Percentiles rank a stretch among this genome's conserved stretches.
Evolutionary conservation across 2,797 vertebrate species (phyloP).

Genomic region (Poecilia gillii): DNA sequence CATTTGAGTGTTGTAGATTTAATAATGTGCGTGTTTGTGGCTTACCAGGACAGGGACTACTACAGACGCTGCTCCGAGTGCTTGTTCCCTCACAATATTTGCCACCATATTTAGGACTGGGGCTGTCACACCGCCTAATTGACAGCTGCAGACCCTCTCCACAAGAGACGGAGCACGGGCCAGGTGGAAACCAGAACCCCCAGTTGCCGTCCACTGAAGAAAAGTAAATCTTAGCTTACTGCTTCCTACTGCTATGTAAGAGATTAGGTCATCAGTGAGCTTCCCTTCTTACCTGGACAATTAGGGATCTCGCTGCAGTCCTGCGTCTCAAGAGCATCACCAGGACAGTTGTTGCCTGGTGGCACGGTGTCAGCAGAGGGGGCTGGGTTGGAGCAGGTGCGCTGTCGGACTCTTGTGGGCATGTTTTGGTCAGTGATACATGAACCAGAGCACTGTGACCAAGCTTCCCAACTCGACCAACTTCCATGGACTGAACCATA

Average conservation of each 20-base stretch:
- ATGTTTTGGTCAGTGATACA: slow-evolving; percentile 19
- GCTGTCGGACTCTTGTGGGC: slow-evolving; percentile 9
- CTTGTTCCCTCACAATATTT: slow-evolving; percentile 42
- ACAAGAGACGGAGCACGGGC: slow-evolving; percentile 56
- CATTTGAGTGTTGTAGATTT: neutral
- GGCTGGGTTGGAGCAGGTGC: slow-evolving; percentile 55
- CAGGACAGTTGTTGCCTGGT: slow-evolving; percentile 50
- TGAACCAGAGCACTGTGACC: slow-evolving; percentile 44
- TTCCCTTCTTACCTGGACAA: slow-evolving; percentile 57
- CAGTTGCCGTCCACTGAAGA: slow-evolving; percentile 67
- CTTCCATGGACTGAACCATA: slow-evolving; percentile 57
- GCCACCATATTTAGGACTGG: slow-evolving; percentile 61
- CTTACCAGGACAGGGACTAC: slow-evolving; percentile 54
- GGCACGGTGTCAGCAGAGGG: slow-evolving; percentile 42
- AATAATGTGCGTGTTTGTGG: neutral
- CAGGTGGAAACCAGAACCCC: slow-evolving; percentile 50
- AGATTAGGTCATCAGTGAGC: rapidly evolving
- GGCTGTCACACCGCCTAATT: slow-evolving; percentile 45
- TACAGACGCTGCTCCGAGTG: slow-evolving; percentile 20
- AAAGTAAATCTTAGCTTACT: slow-evolving; percentile 6
- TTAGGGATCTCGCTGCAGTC: slow-evolving; percentile 59
- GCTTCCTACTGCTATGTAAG: rapidly evolving
- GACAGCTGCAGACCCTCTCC: slow-evolving; percentile 63
- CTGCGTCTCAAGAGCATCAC: neutral
- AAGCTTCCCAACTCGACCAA: slow-evolving; percentile 58